phyloP scores from a whole-genome alignment of 2,888 invertebrate genomes.

The Agrotis segetum region DNA sequence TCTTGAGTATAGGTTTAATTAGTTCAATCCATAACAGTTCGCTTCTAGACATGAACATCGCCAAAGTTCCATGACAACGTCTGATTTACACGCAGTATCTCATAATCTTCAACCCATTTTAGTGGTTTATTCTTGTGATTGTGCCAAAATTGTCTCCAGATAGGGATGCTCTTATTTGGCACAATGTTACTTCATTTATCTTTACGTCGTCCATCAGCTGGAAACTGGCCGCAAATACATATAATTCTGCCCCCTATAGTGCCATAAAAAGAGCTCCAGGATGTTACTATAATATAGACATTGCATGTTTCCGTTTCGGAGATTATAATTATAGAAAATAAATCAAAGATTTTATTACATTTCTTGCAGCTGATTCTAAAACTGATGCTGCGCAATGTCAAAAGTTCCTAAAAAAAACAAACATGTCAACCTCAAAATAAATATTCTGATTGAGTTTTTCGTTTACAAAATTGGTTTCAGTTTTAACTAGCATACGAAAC shows the following conservation, averaged over 20 bases:
- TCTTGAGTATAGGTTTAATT: not conserved
- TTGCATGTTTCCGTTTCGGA: not conserved
- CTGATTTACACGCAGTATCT: not conserved
- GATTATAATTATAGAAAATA: not conserved
- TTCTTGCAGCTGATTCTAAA: not conserved
- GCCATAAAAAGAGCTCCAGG: not conserved
- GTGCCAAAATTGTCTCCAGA: not conserved
- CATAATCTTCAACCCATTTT: slow-evolving; percentile 8
- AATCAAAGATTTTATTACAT: too few relatives aligned
- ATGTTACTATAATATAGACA: not conserved
- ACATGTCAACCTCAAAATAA: not conserved
- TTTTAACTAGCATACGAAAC: not conserved
- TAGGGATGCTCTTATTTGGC: not conserved
- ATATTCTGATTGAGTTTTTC: not conserved
- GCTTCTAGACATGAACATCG: not conserved
- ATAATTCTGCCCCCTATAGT: slow-evolving; percentile 2
- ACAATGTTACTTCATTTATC: not conserved
- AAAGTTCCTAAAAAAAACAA: too few relatives aligned
- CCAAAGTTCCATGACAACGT: not conserved
- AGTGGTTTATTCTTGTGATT: not conserved
- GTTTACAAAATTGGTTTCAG: not conserved
- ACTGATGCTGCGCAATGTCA: accelerated
- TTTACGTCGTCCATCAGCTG: slow-evolving; percentile 8
- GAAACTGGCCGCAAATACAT: not conserved
- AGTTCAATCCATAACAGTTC: not conserved